phyloP scores from a whole-genome alignment of 2,113 vertebrate genomes.

The Clarias magur region DNA sequence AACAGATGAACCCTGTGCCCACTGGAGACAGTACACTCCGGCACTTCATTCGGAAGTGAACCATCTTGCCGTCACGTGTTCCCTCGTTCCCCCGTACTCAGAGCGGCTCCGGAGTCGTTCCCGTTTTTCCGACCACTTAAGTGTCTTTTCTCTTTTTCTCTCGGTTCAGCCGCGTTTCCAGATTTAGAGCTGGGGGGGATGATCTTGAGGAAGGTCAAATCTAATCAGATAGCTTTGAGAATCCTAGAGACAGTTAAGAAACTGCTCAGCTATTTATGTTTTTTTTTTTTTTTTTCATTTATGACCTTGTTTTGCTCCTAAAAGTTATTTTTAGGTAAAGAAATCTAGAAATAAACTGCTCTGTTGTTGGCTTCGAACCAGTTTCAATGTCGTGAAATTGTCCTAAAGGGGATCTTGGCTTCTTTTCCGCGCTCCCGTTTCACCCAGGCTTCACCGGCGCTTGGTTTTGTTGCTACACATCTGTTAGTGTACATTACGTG shows the following conservation, averaged over 20 bases:
- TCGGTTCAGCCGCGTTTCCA: background rate
- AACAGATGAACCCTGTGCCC: conserved; percentile 57
- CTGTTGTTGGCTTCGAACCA: background rate
- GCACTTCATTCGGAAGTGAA: conserved; percentile 40
- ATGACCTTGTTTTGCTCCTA: background rate
- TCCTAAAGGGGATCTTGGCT: background rate
- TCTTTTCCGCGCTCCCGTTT: background rate
- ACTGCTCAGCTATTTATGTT: background rate
- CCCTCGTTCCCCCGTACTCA: background rate
- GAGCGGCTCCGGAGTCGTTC: background rate
- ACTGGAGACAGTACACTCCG: conserved; percentile 44
- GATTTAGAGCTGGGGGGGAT: background rate
- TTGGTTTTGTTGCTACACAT: background rate
- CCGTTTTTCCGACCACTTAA: background rate
- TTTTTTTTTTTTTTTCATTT: too few species aligned
- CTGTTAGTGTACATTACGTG: background rate
- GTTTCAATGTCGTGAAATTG: background rate
- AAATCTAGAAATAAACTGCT: background rate
- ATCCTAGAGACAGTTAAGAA: background rate
- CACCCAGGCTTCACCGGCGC: background rate
- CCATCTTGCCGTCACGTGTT: conserved; percentile 19
- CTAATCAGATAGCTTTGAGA: background rate
- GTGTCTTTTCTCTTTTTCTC: background rate
- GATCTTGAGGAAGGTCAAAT: background rate
- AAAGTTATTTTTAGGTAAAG: background rate